Evolutionary conservation across 1,140 invertebrate genomes (phyloP).

Genomic region (Lepeophtheirus salmonis): DNA sequence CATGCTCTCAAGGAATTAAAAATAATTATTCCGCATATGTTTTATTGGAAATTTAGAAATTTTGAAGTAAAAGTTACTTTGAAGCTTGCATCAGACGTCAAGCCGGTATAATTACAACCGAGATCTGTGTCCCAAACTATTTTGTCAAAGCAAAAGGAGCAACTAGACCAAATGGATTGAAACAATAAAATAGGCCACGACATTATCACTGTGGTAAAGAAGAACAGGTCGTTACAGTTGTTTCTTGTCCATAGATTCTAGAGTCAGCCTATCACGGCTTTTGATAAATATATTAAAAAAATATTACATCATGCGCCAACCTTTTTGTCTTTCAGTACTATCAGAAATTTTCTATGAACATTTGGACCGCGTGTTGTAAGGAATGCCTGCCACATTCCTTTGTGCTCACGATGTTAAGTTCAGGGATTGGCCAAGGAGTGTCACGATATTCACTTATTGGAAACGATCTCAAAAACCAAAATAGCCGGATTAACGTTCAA

Average conservation of each 20-base stretch:
- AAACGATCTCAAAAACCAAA: background rate
- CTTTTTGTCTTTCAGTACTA: background rate
- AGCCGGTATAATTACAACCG: too few species aligned
- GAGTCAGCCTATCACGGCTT: background rate
- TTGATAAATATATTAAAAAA: background rate
- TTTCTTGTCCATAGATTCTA: background rate
- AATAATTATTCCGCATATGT: too few species aligned
- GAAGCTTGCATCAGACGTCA: too few species aligned
- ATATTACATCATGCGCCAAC: background rate
- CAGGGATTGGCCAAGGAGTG: background rate
- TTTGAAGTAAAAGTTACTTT: too few species aligned
- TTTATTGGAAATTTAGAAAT: too few species aligned
- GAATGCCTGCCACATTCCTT: background rate
- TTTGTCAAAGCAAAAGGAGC: too few species aligned
- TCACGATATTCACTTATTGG: background rate
- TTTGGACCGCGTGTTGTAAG: background rate
- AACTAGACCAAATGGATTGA: background rate
- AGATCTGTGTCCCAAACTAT: too few species aligned
- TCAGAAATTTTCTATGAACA: background rate
- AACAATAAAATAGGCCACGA: background rate
- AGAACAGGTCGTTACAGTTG: background rate
- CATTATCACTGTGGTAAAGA: background rate
- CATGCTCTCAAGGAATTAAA: too few species aligned
- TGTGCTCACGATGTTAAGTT: background rate
- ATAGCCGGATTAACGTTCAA: background rate